A percentile compares a stretch with the other conserved stretches of the same genome.
phyloP scores from a whole-genome alignment of 2,888 invertebrate species.

The Patella caerulea region DNA sequence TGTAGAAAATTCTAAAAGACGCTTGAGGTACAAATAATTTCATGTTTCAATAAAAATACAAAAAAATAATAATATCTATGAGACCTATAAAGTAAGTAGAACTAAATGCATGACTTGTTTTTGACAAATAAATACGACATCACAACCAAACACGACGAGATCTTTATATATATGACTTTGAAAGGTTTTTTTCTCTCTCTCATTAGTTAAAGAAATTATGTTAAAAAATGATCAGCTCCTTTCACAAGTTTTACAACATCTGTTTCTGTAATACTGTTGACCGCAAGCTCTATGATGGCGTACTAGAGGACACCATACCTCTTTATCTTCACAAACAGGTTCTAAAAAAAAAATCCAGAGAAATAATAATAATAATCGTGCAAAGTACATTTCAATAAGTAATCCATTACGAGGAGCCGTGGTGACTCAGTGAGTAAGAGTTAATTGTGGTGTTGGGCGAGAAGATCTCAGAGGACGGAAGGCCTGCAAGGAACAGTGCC shows the following conservation, averaged over 20 bases:
- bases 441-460: too few relatives aligned
- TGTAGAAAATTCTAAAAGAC: too few relatives aligned
- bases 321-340: slow-evolving; percentile 46
- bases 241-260: slow-evolving; percentile 53
- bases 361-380: not conserved
- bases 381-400: not conserved
- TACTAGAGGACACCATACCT: slow-evolving; percentile 53
- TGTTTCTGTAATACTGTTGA: slow-evolving; percentile 49
- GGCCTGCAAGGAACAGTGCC: too few relatives aligned
- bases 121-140: slow-evolving; percentile 1
- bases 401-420: too few relatives aligned
- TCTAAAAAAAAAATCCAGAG: slow-evolving; percentile 19
- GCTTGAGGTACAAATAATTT: too few relatives aligned
- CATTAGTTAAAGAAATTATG: slow-evolving; percentile 5
- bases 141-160: slow-evolving; percentile 8
- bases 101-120: too few relatives aligned
- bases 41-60: too few relatives aligned
- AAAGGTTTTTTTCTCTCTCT: not conserved
- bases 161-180: slow-evolving; percentile 1
- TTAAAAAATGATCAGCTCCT: slow-evolving; percentile 8
- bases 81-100: too few relatives aligned
- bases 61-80: too few relatives aligned
- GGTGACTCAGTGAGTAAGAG: too few relatives aligned
- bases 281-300: slow-evolving; percentile 50
- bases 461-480: too few relatives aligned